Conservation (phyloP, 2,888 invertebrate species). For the Azorinus chamasolen region DNA sequence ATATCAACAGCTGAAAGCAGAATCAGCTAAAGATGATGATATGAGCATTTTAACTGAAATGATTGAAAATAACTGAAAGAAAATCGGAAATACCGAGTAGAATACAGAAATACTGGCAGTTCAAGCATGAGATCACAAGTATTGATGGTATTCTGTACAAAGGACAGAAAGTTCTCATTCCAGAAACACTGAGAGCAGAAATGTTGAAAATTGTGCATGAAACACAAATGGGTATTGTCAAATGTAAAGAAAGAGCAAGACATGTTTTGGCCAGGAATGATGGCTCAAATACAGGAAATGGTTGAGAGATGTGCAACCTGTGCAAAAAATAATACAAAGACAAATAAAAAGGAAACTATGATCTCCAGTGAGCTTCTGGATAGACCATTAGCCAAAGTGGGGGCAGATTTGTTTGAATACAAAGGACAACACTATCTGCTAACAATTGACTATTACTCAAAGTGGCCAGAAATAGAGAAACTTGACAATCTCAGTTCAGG, state of each 20-base stretch:
- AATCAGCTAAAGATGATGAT: slow-evolving; percentile 12
- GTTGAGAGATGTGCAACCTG: slow-evolving; percentile 35
- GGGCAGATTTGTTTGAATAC: slow-evolving; percentile 38
- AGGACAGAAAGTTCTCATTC: slow-evolving; percentile 8
- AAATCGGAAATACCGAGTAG: background rate
- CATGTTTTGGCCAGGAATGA: slow-evolving; percentile 25
- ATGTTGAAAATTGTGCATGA: slow-evolving; percentile 9
- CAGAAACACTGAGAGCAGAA: slow-evolving; percentile 2
- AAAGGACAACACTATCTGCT: slow-evolving; percentile 33
- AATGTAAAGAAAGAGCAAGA: slow-evolving; percentile 10
- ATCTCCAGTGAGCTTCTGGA: slow-evolving; percentile 29
- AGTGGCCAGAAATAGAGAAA: slow-evolving; percentile 46
- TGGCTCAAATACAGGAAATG: slow-evolving; percentile 26
- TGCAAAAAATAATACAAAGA: slow-evolving; percentile 29
- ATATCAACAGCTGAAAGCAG: slow-evolving; percentile 27
- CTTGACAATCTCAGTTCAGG: slow-evolving; percentile 28
- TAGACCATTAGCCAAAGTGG: slow-evolving; percentile 36
- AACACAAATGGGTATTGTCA: slow-evolving; percentile 8
- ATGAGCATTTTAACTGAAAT: slow-evolving; percentile 1
- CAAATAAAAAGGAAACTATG: slow-evolving; percentile 33
- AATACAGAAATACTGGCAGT: slow-evolving; percentile 1
- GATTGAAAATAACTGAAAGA: slow-evolving; percentile 7
- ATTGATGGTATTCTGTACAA: slow-evolving; percentile 5
- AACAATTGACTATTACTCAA: slow-evolving; percentile 48
- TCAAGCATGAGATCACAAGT: slow-evolving; percentile 9